Percentiles rank a stretch among this genome's conserved stretches.
Conservation (phyloP, 92 coral and sea anemone species). For the Hydrozoanthus gracilis region DNA sequence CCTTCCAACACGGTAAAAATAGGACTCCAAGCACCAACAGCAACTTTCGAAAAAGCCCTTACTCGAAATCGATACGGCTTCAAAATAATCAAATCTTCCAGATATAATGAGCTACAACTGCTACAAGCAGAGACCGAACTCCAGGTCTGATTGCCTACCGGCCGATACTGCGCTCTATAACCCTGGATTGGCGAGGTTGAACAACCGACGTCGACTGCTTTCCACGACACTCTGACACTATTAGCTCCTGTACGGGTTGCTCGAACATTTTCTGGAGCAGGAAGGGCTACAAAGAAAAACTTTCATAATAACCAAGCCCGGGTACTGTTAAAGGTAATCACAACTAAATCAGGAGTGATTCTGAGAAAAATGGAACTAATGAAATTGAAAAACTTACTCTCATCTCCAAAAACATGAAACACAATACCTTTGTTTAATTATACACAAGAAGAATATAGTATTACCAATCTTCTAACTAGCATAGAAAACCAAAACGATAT, state of each 20-base stretch:
- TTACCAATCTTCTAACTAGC: no score
- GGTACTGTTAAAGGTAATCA: no score
- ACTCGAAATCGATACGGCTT: conserved; percentile 29
- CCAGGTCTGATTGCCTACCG: neutral
- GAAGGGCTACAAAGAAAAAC: neutral
- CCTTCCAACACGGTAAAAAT: conserved; percentile 20
- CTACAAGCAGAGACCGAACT: neutral
- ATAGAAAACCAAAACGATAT: no score
- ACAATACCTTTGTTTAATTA: no score
- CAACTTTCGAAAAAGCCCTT: conserved; percentile 17
- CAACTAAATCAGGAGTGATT: no score
- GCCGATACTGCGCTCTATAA: conserved; percentile 6
- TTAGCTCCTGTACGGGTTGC: conserved; percentile 10
- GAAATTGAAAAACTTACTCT: no score
- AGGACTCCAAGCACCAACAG: conserved; percentile 4
- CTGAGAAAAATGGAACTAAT: no score
- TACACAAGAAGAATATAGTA: no score
- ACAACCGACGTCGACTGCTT: neutral
- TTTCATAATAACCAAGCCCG: no score
- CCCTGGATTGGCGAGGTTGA: neutral
- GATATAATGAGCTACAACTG: neutral
- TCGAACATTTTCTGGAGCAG: neutral
- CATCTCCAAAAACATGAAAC: no score
- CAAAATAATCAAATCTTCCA: neutral
- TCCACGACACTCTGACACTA: conserved; percentile 21